These are phyloP conservation scores for Pionites leucogaster DNA, from an alignment of 2,113 vertebrate species.

Conservation along the genomic window DNA sequence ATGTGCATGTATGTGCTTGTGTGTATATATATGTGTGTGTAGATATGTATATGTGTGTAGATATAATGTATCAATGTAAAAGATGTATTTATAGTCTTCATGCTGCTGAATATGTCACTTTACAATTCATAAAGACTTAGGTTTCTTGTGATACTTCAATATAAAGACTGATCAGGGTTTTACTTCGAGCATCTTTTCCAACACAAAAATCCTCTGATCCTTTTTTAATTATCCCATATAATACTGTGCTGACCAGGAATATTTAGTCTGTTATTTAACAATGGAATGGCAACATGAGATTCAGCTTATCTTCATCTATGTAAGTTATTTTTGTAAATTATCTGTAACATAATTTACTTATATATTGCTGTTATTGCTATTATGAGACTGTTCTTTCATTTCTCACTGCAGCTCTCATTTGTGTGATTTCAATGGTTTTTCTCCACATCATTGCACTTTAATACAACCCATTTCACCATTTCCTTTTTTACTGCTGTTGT, in stretches of 20 bases:
- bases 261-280: slow-evolving; percentile 42
- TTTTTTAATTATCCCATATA: neutral
- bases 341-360: slow-evolving; percentile 46
- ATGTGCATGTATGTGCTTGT: slow-evolving; percentile 22
- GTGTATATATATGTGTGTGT: neutral
- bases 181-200: slow-evolving; percentile 13
- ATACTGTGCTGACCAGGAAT: neutral
- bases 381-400: slow-evolving; percentile 16
- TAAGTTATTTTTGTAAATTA: slow-evolving; percentile 71
- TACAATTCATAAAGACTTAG: slow-evolving; percentile 46
- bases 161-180: slow-evolving; percentile 31
- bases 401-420: neutral
- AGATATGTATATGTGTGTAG: slow-evolving; percentile 57
- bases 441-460: slow-evolving; percentile 74
- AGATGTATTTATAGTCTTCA: slow-evolving; percentile 70
- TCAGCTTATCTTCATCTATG: neutral
- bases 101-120: slow-evolving; percentile 71
- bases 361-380: neutral
- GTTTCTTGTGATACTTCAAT: slow-evolving; percentile 32
- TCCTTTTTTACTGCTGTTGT: slow-evolving; percentile 67
- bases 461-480: slow-evolving; percentile 44
- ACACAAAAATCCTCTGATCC: neutral
- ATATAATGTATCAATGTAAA: slow-evolving; percentile 63
- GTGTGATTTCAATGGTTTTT: slow-evolving; percentile 16
- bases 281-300: slow-evolving; percentile 19